Percentiles rank a stretch among this genome's conserved stretches.
These are phyloP conservation scores for Endotricha flammealis DNA, from an alignment of 2,888 invertebrate genomes.

Conservation along the genomic window DNA sequence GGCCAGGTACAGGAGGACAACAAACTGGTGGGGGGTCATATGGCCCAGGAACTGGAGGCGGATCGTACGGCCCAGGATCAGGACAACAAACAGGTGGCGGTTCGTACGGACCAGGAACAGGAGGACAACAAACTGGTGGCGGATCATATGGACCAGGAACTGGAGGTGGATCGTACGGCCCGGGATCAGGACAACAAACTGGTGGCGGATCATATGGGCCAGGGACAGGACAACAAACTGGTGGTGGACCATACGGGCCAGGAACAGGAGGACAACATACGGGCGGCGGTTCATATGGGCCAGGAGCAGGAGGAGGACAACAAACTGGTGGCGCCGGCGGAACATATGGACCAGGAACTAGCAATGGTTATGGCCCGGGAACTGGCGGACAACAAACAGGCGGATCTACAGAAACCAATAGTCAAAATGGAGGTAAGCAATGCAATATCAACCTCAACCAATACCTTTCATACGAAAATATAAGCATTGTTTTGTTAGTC, in stretches of 20 bases:
- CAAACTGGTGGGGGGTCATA: neutral
- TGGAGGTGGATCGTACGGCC: too few species aligned
- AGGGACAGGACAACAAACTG: neutral
- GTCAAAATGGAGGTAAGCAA: too few species aligned
- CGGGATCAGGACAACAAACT: neutral
- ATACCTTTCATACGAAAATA: too few species aligned
- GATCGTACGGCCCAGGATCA: too few species aligned
- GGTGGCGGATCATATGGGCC: neutral
- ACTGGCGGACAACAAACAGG: constrained; percentile 11
- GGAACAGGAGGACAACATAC: neutral
- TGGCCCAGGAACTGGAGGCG: neutral
- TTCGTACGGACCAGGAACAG: constrained; percentile 6
- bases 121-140: neutral
- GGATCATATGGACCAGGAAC: constrained; percentile 4
- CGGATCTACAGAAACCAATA: too few species aligned
- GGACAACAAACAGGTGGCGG: too few species aligned
- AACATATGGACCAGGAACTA: constrained; percentile 12
- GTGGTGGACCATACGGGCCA: constrained; percentile 8
- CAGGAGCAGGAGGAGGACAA: constrained; percentile 6
- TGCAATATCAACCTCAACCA: too few species aligned
- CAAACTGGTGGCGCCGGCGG: constrained; percentile 1
- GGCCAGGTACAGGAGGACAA: neutral
- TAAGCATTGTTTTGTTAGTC: too few species aligned
- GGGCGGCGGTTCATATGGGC: constrained; percentile 4
- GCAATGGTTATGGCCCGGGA: constrained; percentile 13